Evolutionary conservation across 2,888 invertebrate genomes (phyloP), one percentile per base, ranked within the genome.

Genomic region (Zonitis immaculata): DNA sequence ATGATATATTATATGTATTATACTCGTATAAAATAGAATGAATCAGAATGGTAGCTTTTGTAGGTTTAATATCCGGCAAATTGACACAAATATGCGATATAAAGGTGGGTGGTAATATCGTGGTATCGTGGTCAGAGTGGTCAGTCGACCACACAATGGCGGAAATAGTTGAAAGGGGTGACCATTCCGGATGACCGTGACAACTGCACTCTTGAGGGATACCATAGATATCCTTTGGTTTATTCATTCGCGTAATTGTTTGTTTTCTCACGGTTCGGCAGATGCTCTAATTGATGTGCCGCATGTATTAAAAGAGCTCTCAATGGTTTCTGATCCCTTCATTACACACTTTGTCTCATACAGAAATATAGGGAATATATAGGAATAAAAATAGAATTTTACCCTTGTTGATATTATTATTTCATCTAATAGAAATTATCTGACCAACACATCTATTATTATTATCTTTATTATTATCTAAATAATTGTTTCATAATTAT

Each of bases 191-290:
- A 71, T 73, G 71, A 70, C 69, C 69, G 67, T 73, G 73, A 73
- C 74, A 73, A 70, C 68, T 68, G 65, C 72, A 73, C 73, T 70
- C 72, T 69, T 70, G 68, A 73, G 73, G 72, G 72, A 72, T 69
- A 67, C 63, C 47, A 47, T 44, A 56, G 46, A 44, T 46, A 49
- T 48, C 50, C 47, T 60, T 65, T 55, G 56, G 57, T 63, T 65
- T 59, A 62, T 54, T 66, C 66, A 69, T 59, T 73, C 71, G 70
- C 69, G 68, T 76, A 76, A 76, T 76, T 76, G 75, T 76, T 76
- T 76, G 76, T 75, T 75, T 76, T 76, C 76, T 76, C 76, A 76
- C 76, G 76, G 67, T 74, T 69, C 66, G 71, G 62, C 68, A 71
- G 72, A 68, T 70, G 69, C 72, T 74, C 76, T 76, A 76, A 76